phyloP scores from a whole-genome alignment of 92 coral and sea anemone species.

The Nematostella vectensis region DNA sequence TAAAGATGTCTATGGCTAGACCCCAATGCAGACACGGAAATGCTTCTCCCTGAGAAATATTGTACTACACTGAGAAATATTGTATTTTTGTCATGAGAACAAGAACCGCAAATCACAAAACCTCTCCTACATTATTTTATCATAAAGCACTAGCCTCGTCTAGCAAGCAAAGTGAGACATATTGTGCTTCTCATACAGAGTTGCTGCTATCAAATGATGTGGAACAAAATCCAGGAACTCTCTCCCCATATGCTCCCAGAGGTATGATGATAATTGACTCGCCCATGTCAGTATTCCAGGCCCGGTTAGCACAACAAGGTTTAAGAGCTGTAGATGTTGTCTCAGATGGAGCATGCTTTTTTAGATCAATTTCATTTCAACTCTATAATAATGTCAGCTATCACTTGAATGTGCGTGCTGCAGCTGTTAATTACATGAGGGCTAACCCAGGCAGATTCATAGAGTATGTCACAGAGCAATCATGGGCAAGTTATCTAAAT shows the following conservation, averaged over 20 bases:
- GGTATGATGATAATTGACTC: background rate
- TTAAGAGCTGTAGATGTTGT: conserved; percentile 14
- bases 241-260: too few relatives aligned
- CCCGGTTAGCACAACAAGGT: conserved; percentile 21
- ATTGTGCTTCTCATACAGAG: background rate
- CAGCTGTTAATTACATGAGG: conserved; percentile 31
- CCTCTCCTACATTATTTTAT: background rate
- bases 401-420: conserved; percentile 23
- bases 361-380: conserved; percentile 32
- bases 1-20: conserved; percentile 2
- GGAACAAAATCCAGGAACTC: conserved; percentile 8
- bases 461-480: conserved; percentile 28
- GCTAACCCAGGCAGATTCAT: conserved; percentile 30
- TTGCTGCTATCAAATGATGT: conserved; percentile 10
- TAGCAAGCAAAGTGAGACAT: too few relatives aligned
- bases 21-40: conserved; percentile 2
- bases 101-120: background rate
- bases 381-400: conserved; percentile 16
- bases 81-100: background rate
- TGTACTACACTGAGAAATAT: background rate
- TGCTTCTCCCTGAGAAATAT: too few relatives aligned
- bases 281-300: conserved; percentile 14
- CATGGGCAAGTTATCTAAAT: conserved; percentile 29
- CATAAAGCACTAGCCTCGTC: background rate
- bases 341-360: conserved; percentile 39